Evolutionary conservation across 2,888 invertebrate species (phyloP).

Genomic region (Polyommatus icarus): DNA sequence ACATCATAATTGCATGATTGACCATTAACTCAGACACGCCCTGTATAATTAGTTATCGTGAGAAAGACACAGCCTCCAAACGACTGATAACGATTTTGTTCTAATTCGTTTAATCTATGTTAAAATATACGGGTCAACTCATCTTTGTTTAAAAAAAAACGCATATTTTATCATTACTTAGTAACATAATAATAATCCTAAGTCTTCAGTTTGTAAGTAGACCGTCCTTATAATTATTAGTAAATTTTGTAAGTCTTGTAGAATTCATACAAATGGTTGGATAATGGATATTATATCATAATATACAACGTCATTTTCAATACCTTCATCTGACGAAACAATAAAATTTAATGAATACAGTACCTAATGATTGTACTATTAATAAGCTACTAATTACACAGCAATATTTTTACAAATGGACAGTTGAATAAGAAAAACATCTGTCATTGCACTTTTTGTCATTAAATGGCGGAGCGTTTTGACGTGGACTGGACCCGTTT

Average conservation of each 20-base stretch:
- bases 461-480: slow-evolving; percentile 50
- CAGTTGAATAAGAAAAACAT: not conserved
- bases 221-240: no score
- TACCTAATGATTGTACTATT: not conserved
- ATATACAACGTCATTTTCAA: no score
- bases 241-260: no score
- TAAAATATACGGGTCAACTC: not conserved
- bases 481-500: slow-evolving; percentile 68
- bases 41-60: slow-evolving; percentile 50
- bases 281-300: no score
- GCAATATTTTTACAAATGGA: not conserved
- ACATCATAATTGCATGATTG: slow-evolving; percentile 37
- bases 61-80: slow-evolving; percentile 56
- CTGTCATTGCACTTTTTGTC: slow-evolving; percentile 18
- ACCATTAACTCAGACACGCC: slow-evolving; percentile 40
- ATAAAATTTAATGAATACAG: not conserved
- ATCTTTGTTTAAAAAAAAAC: not conserved
- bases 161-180: no score
- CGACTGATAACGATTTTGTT: slow-evolving; percentile 41
- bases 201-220: no score
- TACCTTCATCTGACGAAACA: not conserved
- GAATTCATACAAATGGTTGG: no score
- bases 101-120: not conserved
- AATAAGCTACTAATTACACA: not conserved
- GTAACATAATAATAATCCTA: no score